phyloP scores from a whole-genome alignment of 1,140 invertebrate species.

The Pteromalus puparum region DNA sequence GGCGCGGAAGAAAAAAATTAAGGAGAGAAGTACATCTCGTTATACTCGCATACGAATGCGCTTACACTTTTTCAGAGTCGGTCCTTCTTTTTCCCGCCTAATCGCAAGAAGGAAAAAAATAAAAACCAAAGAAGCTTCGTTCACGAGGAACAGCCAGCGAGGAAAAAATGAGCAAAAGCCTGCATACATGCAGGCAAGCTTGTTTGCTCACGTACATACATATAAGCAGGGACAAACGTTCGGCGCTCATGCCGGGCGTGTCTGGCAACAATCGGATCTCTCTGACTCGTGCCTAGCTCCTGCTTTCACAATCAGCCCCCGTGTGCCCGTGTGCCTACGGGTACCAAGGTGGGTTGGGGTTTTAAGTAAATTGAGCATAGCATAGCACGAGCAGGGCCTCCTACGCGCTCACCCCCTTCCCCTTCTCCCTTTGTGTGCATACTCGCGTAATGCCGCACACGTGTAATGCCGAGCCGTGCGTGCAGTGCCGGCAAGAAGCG shows the following conservation, averaged over 20 bases:
- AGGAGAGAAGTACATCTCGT: not conserved
- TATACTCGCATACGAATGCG: not conserved
- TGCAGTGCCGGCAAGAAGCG: not conserved
- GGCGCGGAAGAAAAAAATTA: not conserved
- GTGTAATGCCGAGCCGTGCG: not conserved
- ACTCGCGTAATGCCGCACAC: not conserved
- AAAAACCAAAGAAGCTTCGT: not conserved
- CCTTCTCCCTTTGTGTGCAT: not conserved
- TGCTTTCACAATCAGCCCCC: conserved; percentile 14
- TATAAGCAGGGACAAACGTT: conserved; percentile 2
- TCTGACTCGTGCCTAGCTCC: conserved; percentile 26
- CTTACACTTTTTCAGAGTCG: too few relatives aligned
- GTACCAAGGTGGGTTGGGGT: conserved; percentile 20
- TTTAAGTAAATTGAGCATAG: conserved; percentile 56
- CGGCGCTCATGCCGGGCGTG: conserved; percentile 40
- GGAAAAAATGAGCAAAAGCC: too few relatives aligned
- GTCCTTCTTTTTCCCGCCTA: not conserved
- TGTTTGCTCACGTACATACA: not conserved
- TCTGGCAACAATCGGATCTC: conserved; percentile 54
- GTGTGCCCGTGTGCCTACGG: not conserved
- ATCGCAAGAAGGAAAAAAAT: not conserved
- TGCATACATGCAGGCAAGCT: not conserved
- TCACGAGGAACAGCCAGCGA: not conserved
- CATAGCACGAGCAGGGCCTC: conserved; percentile 16
- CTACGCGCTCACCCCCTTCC: not conserved